phyloP scores from a whole-genome alignment of 2,113 vertebrate genomes.

The Chiloscyllium plagiosum region DNA sequence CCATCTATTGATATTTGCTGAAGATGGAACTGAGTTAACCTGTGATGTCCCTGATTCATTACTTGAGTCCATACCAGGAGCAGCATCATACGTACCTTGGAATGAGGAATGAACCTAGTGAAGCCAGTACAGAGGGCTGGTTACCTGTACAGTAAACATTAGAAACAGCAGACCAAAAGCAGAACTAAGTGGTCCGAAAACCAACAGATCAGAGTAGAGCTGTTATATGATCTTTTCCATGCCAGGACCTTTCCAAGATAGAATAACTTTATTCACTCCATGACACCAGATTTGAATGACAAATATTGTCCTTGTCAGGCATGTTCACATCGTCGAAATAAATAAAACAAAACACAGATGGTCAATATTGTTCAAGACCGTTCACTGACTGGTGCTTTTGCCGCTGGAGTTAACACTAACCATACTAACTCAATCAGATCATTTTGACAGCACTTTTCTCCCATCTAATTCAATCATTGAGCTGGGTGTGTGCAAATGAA shows the following conservation, averaged over 20 bases:
- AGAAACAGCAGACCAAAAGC: not conserved
- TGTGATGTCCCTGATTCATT: not conserved
- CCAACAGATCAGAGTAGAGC: not conserved
- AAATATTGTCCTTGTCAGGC: not conserved
- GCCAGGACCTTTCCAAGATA: not conserved
- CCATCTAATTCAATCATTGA: not conserved
- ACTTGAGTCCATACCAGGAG: not conserved
- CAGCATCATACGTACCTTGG: not conserved
- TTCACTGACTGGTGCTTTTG: not conserved
- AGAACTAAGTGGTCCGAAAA: not conserved
- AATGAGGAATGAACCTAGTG: not conserved
- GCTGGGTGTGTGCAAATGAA: not conserved
- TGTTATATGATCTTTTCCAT: not conserved
- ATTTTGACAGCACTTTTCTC: not conserved
- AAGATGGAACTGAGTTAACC: not conserved
- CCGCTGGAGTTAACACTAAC: not conserved
- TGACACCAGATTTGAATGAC: not conserved
- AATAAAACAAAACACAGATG: not conserved
- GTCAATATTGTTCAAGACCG: not conserved
- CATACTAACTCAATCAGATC: not conserved
- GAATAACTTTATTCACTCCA: not conserved
- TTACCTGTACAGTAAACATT: not conserved
- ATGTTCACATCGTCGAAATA: not conserved
- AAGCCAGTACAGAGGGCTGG: not conserved
- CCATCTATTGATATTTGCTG: not conserved